Evolutionary conservation across 2,797 vertebrate species (phyloP), one percentile per base, ranked within the genome.

Genomic region (Loris lydekkerianus): DNA sequence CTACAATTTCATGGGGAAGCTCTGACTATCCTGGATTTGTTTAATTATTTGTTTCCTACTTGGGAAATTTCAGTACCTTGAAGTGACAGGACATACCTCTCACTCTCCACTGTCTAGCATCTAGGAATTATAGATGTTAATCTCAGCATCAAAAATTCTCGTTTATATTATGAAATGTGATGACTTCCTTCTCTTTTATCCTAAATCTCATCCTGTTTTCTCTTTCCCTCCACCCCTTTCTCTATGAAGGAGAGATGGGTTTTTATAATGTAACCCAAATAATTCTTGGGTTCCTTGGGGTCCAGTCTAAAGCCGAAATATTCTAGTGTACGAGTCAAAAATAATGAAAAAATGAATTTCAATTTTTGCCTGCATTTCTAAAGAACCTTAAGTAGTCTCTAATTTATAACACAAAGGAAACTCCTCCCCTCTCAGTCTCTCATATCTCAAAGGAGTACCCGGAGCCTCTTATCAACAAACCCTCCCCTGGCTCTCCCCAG

Each of bases 101-200:
- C 6, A 4, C 13, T n/a, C 14, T 43, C 23, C 20, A 13, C 5
- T 14, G 43, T 14, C 73, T 31, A 1, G 13, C 11, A 8, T 20
- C 13, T 8, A 3, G 27, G 31, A 3, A n/a, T 65, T n/a, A 3
- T 2, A 6, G 3, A 1, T n/a, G 31, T 34, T 76, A 2, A 21
- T 61, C 40, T 65, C 29, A 27, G 40, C 67, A 31, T 63, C 43
- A 15, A 11, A 46, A 61, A n/a, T 84, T 18, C 40, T 85, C 17
- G 7, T 85, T 63, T 37, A 18, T 56, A 10, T 76, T 58, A 65
- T 37, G 40, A 60, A 89, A 63, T 40, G 23, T 2, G 9, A 46
- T 13, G 46, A 37, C 58, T 82, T 82, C 75, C 67, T 49, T 27
- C 46, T 43, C 40, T 88, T 85, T 65, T 34, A 49, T 60, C 37